These are phyloP conservation scores for Pantelozetes paolii DNA, from an alignment of 2,888 invertebrate species.

Conservation along the genomic window DNA sequence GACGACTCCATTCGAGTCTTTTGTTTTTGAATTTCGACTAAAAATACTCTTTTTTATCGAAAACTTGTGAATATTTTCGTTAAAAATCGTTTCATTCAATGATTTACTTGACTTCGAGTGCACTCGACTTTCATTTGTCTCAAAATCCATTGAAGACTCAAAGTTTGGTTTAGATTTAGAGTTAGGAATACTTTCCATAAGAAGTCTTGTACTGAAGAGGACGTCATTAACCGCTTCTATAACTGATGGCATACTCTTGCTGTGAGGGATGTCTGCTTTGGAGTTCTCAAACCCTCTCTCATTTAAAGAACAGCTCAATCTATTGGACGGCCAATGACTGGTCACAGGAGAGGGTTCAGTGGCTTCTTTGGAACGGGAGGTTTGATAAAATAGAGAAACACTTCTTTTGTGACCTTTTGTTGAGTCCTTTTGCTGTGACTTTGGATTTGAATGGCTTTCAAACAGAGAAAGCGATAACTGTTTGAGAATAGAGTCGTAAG, in stretches of 20 bases:
- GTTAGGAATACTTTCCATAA: slow-evolving; percentile 44
- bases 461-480: slow-evolving; percentile 43
- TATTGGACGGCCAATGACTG: slow-evolving; percentile 34
- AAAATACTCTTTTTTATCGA: too few relatives aligned
- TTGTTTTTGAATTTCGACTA: too few relatives aligned
- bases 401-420: slow-evolving; percentile 19
- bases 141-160: slow-evolving; percentile 31
- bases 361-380: too few relatives aligned
- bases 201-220: slow-evolving; percentile 45
- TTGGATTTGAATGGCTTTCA: neutral
- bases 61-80: too few relatives aligned
- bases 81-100: too few relatives aligned
- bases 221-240: slow-evolving; percentile 46
- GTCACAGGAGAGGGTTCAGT: neutral
- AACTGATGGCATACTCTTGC: slow-evolving; percentile 45
- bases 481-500: slow-evolving; percentile 47
- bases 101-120: slow-evolving; percentile 39
- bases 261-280: slow-evolving; percentile 34
- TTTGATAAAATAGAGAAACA: slow-evolving; percentile 1
- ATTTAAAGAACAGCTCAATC: slow-evolving; percentile 41
- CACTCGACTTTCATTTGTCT: neutral
- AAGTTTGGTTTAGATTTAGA: slow-evolving; percentile 11
- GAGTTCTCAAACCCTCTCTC: neutral
- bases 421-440: slow-evolving; percentile 2
- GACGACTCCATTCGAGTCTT: slow-evolving; percentile 65